Conservation (phyloP, 2,888 invertebrate species). For the Ophion ventricosus region DNA sequence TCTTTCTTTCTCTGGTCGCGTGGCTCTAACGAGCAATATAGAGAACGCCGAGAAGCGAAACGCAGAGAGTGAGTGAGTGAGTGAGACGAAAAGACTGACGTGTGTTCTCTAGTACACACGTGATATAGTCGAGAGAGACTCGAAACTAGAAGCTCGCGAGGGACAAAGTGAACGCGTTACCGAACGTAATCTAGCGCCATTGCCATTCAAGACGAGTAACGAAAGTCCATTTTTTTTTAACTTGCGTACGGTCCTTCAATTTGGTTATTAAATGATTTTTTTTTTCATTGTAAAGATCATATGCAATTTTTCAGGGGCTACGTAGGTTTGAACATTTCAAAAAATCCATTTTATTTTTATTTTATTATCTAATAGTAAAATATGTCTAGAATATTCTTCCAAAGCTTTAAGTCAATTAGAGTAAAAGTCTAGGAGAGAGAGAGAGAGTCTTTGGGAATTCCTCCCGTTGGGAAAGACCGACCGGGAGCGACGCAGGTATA, state of each 20-base stretch:
- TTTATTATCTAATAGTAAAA: too few species aligned
- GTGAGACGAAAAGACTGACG: not conserved
- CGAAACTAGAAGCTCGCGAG: constrained; percentile 43
- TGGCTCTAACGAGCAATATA: constrained; percentile 49
- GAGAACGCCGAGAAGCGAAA: constrained; percentile 31
- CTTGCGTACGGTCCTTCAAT: not conserved
- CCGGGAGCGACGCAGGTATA: too few species aligned
- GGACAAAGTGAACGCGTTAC: constrained; percentile 42
- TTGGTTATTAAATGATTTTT: too few species aligned
- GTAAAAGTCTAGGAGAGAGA: too few species aligned
- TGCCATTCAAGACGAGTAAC: constrained; percentile 42
- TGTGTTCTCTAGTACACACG: constrained; percentile 18
- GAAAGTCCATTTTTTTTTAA: constrained; percentile 21
- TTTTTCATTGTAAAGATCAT: too few species aligned
- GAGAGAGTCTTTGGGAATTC: too few species aligned
- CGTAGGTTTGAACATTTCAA: too few species aligned
- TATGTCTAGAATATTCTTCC: too few species aligned
- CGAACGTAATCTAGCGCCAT: constrained; percentile 63
- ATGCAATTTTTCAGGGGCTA: too few species aligned
- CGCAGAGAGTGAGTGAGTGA: constrained; percentile 12
- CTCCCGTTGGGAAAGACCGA: too few species aligned
- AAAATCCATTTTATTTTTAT: too few species aligned
- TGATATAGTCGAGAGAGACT: constrained; percentile 44
- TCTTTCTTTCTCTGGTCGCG: constrained; percentile 57
- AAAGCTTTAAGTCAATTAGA: too few species aligned